Evolutionary conservation across 2,113 vertebrate genomes (phyloP).

Genomic region (Pangasianodon gigas): DNA sequence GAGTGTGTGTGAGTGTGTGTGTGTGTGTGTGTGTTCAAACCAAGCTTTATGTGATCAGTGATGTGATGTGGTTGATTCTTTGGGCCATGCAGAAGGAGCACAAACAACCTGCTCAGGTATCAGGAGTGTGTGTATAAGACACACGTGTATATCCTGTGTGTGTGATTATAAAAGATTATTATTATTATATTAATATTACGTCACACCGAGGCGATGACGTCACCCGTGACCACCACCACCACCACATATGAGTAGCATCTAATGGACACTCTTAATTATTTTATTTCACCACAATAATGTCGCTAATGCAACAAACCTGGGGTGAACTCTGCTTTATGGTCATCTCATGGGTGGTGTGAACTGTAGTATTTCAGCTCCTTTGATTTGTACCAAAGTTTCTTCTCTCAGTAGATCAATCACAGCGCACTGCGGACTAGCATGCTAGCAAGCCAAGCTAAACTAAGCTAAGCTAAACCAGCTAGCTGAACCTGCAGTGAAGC

Average conservation of each 20-base stretch:
- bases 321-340: background rate
- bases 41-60: background rate
- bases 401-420: background rate
- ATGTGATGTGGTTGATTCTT: background rate
- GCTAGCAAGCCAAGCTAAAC: conserved; percentile 23
- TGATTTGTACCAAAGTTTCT: background rate
- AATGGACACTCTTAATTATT: background rate
- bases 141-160: background rate
- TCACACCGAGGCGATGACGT: background rate
- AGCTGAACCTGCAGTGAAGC: background rate
- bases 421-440: conserved; percentile 50
- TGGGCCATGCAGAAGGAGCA: background rate
- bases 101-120: background rate
- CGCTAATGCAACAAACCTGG: background rate
- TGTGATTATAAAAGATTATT: too few relatives aligned
- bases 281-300: background rate
- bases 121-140: background rate
- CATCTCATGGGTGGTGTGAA: background rate
- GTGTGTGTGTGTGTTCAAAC: background rate
- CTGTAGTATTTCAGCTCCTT: background rate
- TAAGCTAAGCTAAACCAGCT: conserved; percentile 23
- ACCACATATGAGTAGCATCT: background rate
- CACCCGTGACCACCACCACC: background rate
- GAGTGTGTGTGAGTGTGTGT: background rate
- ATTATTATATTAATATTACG: too few relatives aligned